Conservation (phyloP, 2,113 vertebrate species). For the Scomber scombrus region DNA sequence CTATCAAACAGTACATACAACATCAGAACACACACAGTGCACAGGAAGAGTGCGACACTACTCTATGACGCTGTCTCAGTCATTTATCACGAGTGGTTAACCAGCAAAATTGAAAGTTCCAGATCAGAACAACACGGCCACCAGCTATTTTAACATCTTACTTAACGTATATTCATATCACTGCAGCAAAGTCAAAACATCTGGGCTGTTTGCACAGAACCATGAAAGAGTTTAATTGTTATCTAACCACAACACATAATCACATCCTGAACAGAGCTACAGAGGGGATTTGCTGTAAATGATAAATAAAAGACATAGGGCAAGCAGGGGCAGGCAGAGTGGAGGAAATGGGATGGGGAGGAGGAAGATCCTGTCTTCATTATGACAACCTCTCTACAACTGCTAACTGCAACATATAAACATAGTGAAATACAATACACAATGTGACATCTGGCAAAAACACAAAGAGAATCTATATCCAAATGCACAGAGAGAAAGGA, state of each 20-base stretch:
- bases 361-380: conserved; percentile 3
- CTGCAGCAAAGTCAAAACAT: conserved; percentile 60
- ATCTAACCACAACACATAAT: conserved; percentile 66
- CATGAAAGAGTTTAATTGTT: conserved; percentile 54
- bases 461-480: neutral
- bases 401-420: conserved; percentile 35
- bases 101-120: conserved; percentile 5
- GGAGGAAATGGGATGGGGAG: conserved; percentile 9
- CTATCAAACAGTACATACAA: conserved; percentile 51
- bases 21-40: conserved; percentile 19
- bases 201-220: conserved; percentile 21
- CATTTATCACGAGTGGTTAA: conserved; percentile 5
- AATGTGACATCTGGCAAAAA: neutral
- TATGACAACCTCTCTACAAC: conserved; percentile 18
- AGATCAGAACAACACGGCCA: neutral
- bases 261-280: conserved; percentile 55
- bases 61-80: neutral
- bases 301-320: conserved; percentile 43
- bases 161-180: conserved; percentile 33
- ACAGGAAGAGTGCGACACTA: neutral
- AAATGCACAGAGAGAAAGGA: neutral
- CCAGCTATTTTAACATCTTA: conserved; percentile 21
- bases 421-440: conserved; percentile 13
- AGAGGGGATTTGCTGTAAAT: conserved; percentile 36
- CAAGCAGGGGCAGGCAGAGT: conserved; percentile 53